phyloP scores from a whole-genome alignment of 1,140 invertebrate species.

The Lamellibrachia luymesi region DNA sequence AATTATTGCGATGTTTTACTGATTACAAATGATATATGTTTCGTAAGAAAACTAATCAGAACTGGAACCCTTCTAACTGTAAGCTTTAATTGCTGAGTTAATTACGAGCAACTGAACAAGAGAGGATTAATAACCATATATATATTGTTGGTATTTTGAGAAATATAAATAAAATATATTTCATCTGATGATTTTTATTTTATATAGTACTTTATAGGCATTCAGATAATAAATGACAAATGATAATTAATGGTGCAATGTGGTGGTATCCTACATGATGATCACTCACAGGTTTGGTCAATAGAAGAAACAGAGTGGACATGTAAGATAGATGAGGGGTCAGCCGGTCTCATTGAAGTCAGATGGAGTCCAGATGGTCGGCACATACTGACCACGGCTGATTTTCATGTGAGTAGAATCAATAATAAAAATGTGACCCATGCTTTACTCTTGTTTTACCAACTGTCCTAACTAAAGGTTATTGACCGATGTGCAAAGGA shows the following conservation, averaged over 20 bases:
- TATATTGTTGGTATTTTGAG: not conserved
- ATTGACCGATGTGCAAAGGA: not conserved
- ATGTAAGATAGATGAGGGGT: slow-evolving; percentile 61
- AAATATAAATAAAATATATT: not conserved
- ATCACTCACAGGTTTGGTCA: slow-evolving; percentile 55
- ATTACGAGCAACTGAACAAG: not conserved
- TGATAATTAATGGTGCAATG: not conserved
- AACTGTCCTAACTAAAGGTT: not conserved
- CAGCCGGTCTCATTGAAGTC: slow-evolving; percentile 54
- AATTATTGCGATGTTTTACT: too few species aligned
- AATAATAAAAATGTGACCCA: not conserved
- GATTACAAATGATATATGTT: too few species aligned
- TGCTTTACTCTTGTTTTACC: not conserved
- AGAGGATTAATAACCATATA: not conserved
- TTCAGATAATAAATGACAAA: not conserved
- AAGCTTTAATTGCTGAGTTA: not conserved
- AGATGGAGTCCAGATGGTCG: slow-evolving; percentile 59
- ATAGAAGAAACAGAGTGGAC: slow-evolving; percentile 59
- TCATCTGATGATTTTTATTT: not conserved
- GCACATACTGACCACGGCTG: slow-evolving; percentile 59
- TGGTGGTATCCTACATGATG: not conserved
- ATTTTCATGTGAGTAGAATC: slow-evolving; percentile 53
- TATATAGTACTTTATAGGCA: not conserved
- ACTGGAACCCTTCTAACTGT: not conserved
- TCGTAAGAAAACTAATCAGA: too few species aligned